Evolutionary conservation across 2,888 invertebrate genomes (phyloP).

Genomic region (Ormyrus nitidulus): DNA sequence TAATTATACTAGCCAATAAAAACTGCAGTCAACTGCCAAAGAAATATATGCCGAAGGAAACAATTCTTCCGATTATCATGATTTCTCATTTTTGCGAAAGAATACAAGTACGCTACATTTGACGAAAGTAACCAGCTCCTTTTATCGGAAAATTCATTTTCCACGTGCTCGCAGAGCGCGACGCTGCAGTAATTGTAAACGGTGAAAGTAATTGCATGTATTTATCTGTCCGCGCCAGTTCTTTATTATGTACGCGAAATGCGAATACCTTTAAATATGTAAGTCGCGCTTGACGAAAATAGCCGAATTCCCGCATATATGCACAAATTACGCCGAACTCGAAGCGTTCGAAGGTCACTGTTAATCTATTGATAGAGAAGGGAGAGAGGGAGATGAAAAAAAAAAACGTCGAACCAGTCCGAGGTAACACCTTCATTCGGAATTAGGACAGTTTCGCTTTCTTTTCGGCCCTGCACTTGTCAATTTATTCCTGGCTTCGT

Average conservation of each 20-base stretch:
- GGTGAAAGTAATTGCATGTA: not conserved
- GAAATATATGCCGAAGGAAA: no score
- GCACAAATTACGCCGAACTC: conserved; percentile 5
- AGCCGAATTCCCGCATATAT: conserved; percentile 18
- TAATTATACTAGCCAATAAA: no score
- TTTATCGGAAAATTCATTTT: no score
- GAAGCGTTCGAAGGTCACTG: conserved; percentile 15
- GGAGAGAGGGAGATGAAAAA: no score
- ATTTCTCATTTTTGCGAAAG: no score
- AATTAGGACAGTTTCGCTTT: conserved; percentile 32
- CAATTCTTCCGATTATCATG: no score
- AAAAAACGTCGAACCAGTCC: not conserved
- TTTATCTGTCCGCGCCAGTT: conserved; percentile 2
- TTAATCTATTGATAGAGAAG: conserved; percentile 31
- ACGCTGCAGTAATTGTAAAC: no score
- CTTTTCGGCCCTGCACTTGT: not conserved
- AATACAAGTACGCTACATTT: no score
- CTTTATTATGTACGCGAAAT: not conserved
- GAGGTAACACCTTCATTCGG: conserved; percentile 7
- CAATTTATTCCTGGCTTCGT: not conserved
- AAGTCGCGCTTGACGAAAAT: conserved; percentile 21
- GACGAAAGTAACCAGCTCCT: no score
- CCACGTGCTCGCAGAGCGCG: no score
- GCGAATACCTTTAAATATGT: conserved; percentile 20
- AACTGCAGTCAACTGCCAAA: no score